phyloP scores from a whole-genome alignment of 2,113 vertebrate species.

The Salvelinus fontinalis region DNA sequence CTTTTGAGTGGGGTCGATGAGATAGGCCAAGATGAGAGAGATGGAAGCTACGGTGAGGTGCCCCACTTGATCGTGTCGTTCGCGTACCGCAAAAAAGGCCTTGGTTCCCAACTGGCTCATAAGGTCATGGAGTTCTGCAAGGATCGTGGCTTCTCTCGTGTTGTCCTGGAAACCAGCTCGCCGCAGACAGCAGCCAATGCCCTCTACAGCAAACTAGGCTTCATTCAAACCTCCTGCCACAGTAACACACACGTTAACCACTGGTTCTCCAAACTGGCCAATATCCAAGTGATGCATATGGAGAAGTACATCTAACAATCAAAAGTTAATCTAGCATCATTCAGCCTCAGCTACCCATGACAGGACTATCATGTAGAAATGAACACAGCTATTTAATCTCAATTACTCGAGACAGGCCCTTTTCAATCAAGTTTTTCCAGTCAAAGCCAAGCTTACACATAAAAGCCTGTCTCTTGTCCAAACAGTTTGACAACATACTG shows the following conservation, averaged over 20 bases:
- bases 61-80: slow-evolving; percentile 56
- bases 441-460: not conserved
- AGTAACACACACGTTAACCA: slow-evolving; percentile 51
- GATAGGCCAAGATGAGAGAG: not conserved
- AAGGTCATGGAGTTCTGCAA: slow-evolving; percentile 67
- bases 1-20: not conserved
- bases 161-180: slow-evolving; percentile 58
- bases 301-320: slow-evolving; percentile 60
- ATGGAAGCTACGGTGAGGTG: slow-evolving; percentile 51
- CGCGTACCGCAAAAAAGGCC: slow-evolving; percentile 36
- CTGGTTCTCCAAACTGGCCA: slow-evolving; percentile 61
- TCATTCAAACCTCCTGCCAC: slow-evolving; percentile 54
- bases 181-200: slow-evolving; percentile 53
- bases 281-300: slow-evolving; percentile 61
- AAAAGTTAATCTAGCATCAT: slow-evolving; percentile 2
- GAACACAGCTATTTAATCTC: slow-evolving; percentile 10
- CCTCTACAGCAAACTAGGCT: slow-evolving; percentile 57
- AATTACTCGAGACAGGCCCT: slow-evolving; percentile 30
- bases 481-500: not conserved
- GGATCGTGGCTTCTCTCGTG: slow-evolving; percentile 46
- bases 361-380: slow-evolving; percentile 11
- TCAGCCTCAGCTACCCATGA: slow-evolving; percentile 2
- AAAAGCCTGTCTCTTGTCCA: not conserved
- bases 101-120: slow-evolving; percentile 50
- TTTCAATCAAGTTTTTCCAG: not conserved